Conservation (phyloP, 1,140 invertebrate genomes). For the Drosophila neocordata region DNA sequence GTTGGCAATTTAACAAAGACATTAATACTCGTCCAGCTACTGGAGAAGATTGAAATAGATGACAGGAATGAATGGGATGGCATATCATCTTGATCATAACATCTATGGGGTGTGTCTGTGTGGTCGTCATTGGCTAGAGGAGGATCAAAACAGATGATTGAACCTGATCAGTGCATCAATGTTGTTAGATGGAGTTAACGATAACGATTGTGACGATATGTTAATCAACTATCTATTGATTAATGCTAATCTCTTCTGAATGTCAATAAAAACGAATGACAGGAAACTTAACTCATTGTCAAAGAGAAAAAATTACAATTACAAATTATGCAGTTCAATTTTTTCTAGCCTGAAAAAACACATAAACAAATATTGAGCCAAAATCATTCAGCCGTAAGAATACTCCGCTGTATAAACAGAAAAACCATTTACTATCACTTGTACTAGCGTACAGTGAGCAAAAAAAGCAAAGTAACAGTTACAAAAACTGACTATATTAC, state of each 20-base stretch:
- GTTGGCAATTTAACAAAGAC: constrained; percentile 70
- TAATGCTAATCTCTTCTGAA: constrained; percentile 24
- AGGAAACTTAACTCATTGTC: too few species aligned
- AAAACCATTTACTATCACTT: background rate
- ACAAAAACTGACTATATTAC: constrained; percentile 22
- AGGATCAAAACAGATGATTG: constrained; percentile 1
- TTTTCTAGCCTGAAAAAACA: constrained; percentile 20
- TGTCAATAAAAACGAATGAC: too few species aligned
- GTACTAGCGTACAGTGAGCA: constrained; percentile 37
- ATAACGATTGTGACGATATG: background rate
- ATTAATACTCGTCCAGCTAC: constrained; percentile 46
- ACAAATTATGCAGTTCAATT: constrained; percentile 28
- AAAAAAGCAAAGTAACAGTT: constrained; percentile 42
- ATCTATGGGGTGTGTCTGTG: constrained; percentile 29
- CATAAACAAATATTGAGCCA: constrained; percentile 68
- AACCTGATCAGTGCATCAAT: background rate
- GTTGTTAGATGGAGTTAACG: background rate
- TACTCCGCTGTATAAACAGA: constrained; percentile 68
- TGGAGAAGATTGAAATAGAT: constrained; percentile 46
- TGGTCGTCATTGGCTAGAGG: constrained; percentile 23
- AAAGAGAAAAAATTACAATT: constrained; percentile 44
- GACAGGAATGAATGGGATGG: constrained; percentile 52
- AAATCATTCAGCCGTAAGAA: constrained; percentile 76
- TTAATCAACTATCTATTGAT: constrained; percentile 12
- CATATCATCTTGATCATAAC: background rate